Conservation (phyloP, 2,113 vertebrate genomes). For the Oplegnathus fasciatus region DNA sequence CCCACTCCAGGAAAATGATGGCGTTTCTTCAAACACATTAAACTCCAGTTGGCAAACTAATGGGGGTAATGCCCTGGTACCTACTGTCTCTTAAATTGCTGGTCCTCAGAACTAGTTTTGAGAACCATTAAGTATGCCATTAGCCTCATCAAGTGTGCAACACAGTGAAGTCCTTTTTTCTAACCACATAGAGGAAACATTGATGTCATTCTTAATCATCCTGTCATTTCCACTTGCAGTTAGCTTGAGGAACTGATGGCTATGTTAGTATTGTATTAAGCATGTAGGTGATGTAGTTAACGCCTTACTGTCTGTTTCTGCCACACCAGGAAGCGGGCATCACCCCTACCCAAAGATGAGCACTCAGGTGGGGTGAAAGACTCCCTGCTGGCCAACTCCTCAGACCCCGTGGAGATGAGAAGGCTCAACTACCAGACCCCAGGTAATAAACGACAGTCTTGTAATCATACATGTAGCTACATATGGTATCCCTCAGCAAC, state of each 20-base stretch:
- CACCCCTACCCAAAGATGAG: conserved; percentile 95
- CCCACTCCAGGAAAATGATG: conserved; percentile 74
- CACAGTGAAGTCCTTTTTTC: conserved; percentile 11
- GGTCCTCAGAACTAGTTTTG: conserved; percentile 59
- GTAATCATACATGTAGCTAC: neutral
- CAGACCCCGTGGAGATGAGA: conserved; percentile 97
- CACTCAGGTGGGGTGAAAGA: conserved; percentile 96
- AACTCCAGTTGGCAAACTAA: conserved; percentile 70
- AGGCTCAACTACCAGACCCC: conserved; percentile 98
- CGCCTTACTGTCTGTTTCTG: conserved; percentile 50
- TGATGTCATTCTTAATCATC: conserved; percentile 38
- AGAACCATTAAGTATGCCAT: conserved; percentile 59
- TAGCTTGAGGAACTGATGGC: conserved; percentile 12
- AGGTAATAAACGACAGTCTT: conserved; percentile 82
- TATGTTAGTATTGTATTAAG: neutral
- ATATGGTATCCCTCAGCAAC: neutral
- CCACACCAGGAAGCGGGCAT: conserved; percentile 94
- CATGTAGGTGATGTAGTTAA: conserved; percentile 17
- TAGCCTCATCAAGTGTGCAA: conserved; percentile 61
- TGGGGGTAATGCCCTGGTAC: conserved; percentile 49
- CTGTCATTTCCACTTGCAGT: conserved; percentile 33
- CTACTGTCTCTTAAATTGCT: conserved; percentile 41
- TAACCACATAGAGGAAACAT: conserved; percentile 29
- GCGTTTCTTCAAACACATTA: conserved; percentile 74
- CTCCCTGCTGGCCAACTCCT: conserved; percentile 93